Evolutionary conservation across 1,140 invertebrate species (phyloP), one percentile per base, ranked within the genome.

Genomic region (Copidosoma floridanum): DNA sequence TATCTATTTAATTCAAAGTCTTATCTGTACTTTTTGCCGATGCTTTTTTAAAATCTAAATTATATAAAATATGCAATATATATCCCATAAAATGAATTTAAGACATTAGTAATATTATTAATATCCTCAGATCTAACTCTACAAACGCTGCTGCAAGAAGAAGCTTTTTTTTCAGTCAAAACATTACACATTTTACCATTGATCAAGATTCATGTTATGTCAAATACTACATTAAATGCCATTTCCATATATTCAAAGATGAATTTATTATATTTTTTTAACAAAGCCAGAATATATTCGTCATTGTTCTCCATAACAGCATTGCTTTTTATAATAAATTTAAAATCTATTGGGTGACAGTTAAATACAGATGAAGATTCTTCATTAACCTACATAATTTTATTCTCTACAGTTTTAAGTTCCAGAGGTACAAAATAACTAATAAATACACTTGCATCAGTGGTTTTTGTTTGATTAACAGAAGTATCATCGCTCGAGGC

Each of bases 171-270:
- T 11, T 27, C 14, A 12, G 48, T 52, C 12, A 63, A 48, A 10
- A 63, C 61, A 21, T 63, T 58, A 44, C 48, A 63, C 12, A 55
- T 51, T 64, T 64, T 64, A 38, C 57, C 52, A 27, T 64, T 52
- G 48, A 64, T 56, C 57, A 60, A 60, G 0, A 52, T 64, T 29
- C 62, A 64, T 59, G n/a, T 64, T 35, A 55, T 32, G 50, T 52
- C 37, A 41, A 54, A 54, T 11, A 12, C n/a, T 27, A 54, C 23
- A 1, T 35, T 16, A 27, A 40, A 54, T 38, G 24, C n/a, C 37
- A 54, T 41, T 16, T 4, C 37, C 21, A 24, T 41, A 50, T 11
- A n/a, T n/a, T n/a, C n/a, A 62, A n/a, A n/a, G n/a, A n/a, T n/a
- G n/a, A n/a, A n/a, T n/a, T n/a, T n/a, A n/a, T n/a, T n/a, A n/a